Evolutionary conservation across 2,113 vertebrate genomes (phyloP).

Genomic region (Psittacula cyanocephala): DNA sequence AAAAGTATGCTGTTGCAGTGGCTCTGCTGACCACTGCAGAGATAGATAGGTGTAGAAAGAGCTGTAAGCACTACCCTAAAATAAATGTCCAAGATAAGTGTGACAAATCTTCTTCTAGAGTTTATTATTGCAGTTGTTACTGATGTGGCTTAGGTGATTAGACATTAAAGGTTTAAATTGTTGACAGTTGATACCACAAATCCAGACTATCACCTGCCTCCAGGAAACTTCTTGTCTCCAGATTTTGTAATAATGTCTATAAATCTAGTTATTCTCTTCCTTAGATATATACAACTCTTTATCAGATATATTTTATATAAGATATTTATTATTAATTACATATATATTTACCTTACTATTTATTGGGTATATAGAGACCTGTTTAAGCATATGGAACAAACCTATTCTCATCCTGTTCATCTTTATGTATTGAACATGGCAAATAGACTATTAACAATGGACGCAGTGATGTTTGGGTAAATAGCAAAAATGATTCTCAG

Average conservation of each 20-base stretch:
- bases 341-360: neutral
- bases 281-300: neutral
- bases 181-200: neutral
- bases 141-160: neutral
- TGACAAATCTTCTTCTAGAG: neutral
- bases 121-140: neutral
- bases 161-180: neutral
- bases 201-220: neutral
- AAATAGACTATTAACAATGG: neutral
- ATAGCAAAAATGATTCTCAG: neutral
- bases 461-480: neutral
- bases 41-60: neutral
- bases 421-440: neutral
- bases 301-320: neutral
- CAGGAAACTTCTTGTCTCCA: neutral
- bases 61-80: neutral
- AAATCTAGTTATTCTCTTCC: neutral
- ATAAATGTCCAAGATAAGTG: neutral
- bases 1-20: neutral
- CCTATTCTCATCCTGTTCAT: neutral
- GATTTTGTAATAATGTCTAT: neutral
- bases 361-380: neutral
- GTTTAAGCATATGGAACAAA: neutral
- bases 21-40: neutral
- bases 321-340: neutral